phyloP scores from a whole-genome alignment of 2,888 invertebrate species.

The Polydesmus complanatus region DNA sequence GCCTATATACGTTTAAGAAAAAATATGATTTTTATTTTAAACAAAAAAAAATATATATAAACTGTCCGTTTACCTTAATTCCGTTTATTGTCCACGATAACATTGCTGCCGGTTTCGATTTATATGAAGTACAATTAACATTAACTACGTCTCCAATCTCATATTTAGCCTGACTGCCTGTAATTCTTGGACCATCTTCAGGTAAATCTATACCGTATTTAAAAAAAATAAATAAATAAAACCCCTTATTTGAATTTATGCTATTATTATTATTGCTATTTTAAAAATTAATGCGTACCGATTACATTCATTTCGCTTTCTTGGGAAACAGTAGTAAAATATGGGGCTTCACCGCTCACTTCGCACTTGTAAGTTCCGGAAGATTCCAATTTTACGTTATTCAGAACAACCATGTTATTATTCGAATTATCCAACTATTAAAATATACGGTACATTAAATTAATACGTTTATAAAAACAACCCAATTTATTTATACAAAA shows the following conservation, averaged over 20 bases:
- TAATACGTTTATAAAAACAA: no score
- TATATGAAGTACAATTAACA: constrained; percentile 59
- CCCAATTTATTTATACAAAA: no score
- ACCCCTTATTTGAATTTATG: no score
- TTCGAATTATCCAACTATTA: background rate
- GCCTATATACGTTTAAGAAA: no score
- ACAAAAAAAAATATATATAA: no score
- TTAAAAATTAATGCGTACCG: no score
- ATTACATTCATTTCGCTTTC: background rate
- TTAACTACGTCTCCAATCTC: constrained; percentile 52
- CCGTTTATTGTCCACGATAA: constrained; percentile 66
- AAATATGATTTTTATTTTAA: no score
- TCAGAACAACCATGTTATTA: background rate
- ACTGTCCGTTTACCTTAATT: constrained; percentile 54
- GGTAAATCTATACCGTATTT: constrained; percentile 11
- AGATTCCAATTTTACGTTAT: background rate
- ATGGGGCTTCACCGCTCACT: background rate
- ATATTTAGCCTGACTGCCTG: constrained; percentile 51
- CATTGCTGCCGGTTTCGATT: constrained; percentile 56
- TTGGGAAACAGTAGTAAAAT: background rate
- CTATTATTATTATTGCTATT: no score
- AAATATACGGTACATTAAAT: no score
- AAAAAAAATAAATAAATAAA: background rate
- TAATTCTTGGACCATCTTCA: constrained; percentile 60
- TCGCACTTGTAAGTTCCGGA: background rate